Conservation (phyloP, 2,113 vertebrate genomes). For the Chlorodrepanis virens region DNA sequence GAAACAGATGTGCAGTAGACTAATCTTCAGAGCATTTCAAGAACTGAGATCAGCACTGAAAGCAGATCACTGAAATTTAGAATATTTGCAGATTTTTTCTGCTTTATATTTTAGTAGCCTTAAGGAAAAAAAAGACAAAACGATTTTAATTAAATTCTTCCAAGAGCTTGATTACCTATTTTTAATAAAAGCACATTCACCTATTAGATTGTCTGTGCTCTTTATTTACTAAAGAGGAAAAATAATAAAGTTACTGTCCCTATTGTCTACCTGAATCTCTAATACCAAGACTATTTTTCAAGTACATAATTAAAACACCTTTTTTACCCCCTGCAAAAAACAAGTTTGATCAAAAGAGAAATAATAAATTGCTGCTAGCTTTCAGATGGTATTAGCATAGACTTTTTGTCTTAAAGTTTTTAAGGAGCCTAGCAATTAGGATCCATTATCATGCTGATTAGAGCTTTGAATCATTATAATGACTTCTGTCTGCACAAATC, state of each 20-base stretch:
- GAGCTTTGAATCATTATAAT: constrained; percentile 35
- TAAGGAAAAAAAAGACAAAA: background rate
- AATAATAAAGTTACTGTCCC: background rate
- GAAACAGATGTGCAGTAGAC: background rate
- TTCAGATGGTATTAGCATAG: constrained; percentile 25
- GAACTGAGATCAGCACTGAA: background rate
- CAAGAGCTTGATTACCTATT: background rate
- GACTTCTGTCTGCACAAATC: constrained; percentile 37
- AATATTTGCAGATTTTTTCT: background rate
- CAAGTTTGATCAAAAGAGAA: constrained; percentile 36
- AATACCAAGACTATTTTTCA: constrained; percentile 1
- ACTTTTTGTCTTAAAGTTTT: constrained; percentile 46
- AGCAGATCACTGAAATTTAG: background rate
- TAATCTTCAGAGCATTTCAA: background rate
- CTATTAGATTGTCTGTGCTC: background rate
- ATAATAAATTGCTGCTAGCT: background rate
- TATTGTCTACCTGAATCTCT: background rate
- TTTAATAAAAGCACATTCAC: background rate
- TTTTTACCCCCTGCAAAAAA: background rate
- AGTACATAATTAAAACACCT: constrained; percentile 17
- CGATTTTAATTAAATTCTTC: background rate
- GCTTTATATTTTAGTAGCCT: background rate
- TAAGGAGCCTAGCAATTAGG: constrained; percentile 51
- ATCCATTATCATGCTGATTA: constrained; percentile 42
- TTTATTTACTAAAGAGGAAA: background rate